Evolutionary conservation across 2,113 vertebrate species (phyloP).

Genomic region (Podarcis cretensis): DNA sequence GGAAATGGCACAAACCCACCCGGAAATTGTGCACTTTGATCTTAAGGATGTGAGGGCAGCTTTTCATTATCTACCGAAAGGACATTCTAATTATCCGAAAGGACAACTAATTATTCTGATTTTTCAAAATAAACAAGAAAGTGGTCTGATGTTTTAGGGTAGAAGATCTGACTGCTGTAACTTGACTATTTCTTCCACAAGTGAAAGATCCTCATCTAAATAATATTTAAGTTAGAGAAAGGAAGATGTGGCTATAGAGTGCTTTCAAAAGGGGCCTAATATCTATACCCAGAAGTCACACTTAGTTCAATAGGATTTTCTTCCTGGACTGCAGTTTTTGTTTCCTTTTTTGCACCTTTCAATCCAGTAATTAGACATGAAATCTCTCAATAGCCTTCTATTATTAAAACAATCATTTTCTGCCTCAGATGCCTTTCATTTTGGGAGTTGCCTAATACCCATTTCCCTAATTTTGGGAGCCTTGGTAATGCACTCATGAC

Average conservation of each 20-base stretch:
- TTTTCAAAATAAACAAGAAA: background rate
- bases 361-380: slow-evolving; percentile 13
- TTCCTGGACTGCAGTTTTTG: background rate
- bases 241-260: background rate
- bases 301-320: background rate
- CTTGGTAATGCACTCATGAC: slow-evolving; percentile 17
- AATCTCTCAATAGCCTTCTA: slow-evolving; percentile 2
- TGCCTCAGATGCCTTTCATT: slow-evolving; percentile 27
- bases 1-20: background rate
- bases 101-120: background rate
- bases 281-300: background rate
- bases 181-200: background rate
- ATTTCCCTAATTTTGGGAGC: slow-evolving; percentile 29
- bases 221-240: background rate
- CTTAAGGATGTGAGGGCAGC: too few species aligned
- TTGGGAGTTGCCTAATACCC: slow-evolving; percentile 27
- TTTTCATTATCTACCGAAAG: too few species aligned
- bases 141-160: background rate
- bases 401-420: slow-evolving; percentile 16
- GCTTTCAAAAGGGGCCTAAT: background rate
- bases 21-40: background rate
- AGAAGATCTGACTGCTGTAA: background rate
- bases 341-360: accelerated
- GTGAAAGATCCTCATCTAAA: background rate
- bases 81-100: too few species aligned